Conservation (phyloP, 2,113 vertebrate genomes). For the Coptodon bakossiorum region DNA sequence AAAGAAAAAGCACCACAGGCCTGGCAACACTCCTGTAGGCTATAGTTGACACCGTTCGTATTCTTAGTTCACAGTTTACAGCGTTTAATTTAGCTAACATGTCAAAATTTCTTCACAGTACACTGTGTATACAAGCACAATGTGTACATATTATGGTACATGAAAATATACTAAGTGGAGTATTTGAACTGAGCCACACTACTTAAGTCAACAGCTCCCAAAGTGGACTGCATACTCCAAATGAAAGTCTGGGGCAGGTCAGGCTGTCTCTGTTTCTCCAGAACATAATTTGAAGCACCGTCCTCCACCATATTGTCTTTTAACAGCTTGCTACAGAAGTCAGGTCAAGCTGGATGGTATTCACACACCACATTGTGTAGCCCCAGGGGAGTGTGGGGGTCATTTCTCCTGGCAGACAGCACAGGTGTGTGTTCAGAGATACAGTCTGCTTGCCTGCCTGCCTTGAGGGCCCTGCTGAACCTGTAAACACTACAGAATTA, state of each 20-base stretch:
- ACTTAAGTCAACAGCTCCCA: not conserved
- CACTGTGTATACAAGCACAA: not conserved
- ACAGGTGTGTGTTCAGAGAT: slow-evolving; percentile 52
- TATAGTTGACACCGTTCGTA: not conserved
- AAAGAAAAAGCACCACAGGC: not conserved
- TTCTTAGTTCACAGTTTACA: not conserved
- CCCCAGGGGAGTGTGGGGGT: slow-evolving; percentile 31
- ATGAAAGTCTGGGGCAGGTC: not conserved
- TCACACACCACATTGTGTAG: slow-evolving; percentile 13
- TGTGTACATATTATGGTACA: not conserved
- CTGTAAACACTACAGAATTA: slow-evolving; percentile 57
- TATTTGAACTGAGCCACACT: not conserved
- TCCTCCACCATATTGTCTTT: not conserved
- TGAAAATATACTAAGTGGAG: not conserved
- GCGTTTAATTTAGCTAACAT: not conserved
- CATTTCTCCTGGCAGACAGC: slow-evolving; percentile 39
- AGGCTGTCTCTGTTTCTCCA: not conserved
- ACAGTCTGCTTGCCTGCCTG: slow-evolving; percentile 24
- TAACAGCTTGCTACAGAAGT: not conserved
- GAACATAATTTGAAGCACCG: not conserved
- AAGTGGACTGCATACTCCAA: not conserved
- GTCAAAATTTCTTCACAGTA: not conserved
- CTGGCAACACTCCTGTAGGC: not conserved
- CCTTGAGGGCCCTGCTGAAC: slow-evolving; percentile 37
- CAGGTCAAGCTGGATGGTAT: slow-evolving; percentile 5